Percentiles rank a stretch among this genome's conserved stretches.
Evolutionary conservation across 2,888 invertebrate genomes (phyloP).

Genomic region (Dexiosoma caninum): DNA sequence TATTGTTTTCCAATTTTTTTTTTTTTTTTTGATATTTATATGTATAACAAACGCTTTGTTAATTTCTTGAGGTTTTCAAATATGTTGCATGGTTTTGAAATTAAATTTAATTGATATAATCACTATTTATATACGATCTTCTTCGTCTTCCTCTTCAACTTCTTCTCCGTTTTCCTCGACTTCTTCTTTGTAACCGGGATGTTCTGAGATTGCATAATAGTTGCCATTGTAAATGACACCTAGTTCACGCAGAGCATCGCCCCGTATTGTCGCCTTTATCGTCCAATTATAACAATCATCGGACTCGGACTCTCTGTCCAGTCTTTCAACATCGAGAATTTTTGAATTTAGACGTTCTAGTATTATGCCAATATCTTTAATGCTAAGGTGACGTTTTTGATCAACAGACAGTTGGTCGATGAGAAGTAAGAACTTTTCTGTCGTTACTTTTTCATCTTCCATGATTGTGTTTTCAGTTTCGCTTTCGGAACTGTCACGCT

Average conservation of each 20-base stretch:
- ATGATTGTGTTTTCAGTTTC: constrained; percentile 95
- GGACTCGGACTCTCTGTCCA: constrained; percentile 94
- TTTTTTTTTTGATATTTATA: background rate
- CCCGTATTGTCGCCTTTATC: constrained; percentile 95
- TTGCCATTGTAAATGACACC: constrained; percentile 97
- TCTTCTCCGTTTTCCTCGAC: constrained; percentile 91
- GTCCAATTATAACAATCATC: constrained; percentile 98
- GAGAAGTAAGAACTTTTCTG: constrained; percentile 90
- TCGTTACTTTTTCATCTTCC: constrained; percentile 83
- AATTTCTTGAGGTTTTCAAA: constrained; percentile 22
- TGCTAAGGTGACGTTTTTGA: constrained; percentile 93
- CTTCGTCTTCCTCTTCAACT: constrained; percentile 86
- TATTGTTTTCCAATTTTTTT: constrained; percentile 4
- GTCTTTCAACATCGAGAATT: constrained; percentile 93
- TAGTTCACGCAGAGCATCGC: constrained; percentile 92
- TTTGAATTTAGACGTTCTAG: constrained; percentile 94
- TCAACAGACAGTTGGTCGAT: constrained; percentile 95
- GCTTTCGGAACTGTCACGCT: constrained; percentile 93
- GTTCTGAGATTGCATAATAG: constrained; percentile 96
- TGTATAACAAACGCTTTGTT: constrained; percentile 12
- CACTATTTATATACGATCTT: constrained; percentile 77
- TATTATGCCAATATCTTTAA: constrained; percentile 97
- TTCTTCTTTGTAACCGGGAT: constrained; percentile 95
- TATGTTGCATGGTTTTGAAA: constrained; percentile 19
- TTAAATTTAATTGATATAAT: constrained; percentile 1